Base-by-base conservation (phyloP, 35 echinoderm and acorn worm species). In the Lytechinus variegatus region DNA sequence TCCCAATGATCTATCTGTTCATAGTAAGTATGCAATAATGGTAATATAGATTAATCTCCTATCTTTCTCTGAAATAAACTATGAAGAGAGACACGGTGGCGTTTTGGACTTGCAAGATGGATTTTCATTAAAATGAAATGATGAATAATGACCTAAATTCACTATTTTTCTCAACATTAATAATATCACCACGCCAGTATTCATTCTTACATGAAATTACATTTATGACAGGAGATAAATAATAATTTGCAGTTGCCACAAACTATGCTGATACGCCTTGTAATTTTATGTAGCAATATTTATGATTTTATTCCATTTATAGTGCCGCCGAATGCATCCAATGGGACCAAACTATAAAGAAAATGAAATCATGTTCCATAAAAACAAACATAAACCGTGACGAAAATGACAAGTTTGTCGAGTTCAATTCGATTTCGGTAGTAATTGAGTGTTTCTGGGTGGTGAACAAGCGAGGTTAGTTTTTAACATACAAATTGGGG, bases 401-500 rank as follows among this genome's bases (percentile, higher is more conserved):
- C 16, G 21, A 79, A 79, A 79, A 79, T n/a, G 66, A 79, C 66
- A n/a, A 79, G 8, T 19, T 71, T 21, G 16, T 79, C 7, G 16
- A 79, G 66, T n/a, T 79, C 66, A 79, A 24, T n/a, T 79, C 66
- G 19, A 79, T 79, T 24, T 19, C 66, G 19, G 66, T 6, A 4
- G 66, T 79, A 79, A 79, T 79, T 79, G 66, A 79, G 66, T 79
- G 66, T 79, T 79, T 79, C 66, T 79, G 66, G 66, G 66, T 79
- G 66, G 66, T 79, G 66, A 79, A 79, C 66, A 79, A 24, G 16
- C n/a, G 19, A 79, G 66, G 66, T 79, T 79, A 6, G 66, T 79
- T 79, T 79, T 79, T 79, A 79, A 79, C 66, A 79, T 79, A 79
- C 66, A 79, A 79, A 79, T 79, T 79, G 66, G 66, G 66, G 66